Percentiles rank a stretch among this genome's conserved stretches.
Evolutionary conservation across 2,113 vertebrate species (phyloP).

Genomic region (Aptenodytes patagonicus): DNA sequence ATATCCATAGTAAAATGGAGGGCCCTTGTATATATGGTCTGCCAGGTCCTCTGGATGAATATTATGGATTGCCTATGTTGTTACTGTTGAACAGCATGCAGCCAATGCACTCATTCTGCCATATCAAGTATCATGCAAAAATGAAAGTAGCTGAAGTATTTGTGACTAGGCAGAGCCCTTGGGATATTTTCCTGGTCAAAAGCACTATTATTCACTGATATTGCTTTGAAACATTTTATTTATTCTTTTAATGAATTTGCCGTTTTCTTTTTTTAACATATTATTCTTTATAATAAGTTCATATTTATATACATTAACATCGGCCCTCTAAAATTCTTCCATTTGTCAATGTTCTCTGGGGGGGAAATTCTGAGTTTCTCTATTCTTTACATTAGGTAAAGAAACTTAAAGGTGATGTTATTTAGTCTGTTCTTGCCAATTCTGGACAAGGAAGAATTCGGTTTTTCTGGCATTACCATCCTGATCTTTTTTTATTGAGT

Average conservation of each 20-base stretch:
- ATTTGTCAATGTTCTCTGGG: neutral
- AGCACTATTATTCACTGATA: neutral
- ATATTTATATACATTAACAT: neutral
- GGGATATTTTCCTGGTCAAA: neutral
- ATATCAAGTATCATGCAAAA: neutral
- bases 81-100: neutral
- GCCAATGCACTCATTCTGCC: neutral
- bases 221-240: neutral
- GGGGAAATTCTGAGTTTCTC: neutral
- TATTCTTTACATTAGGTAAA: neutral
- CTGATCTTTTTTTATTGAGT: neutral
- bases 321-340: neutral
- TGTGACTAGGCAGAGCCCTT: neutral
- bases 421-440: neutral
- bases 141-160: neutral
- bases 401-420: neutral
- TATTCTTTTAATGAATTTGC: neutral
- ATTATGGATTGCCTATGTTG: neutral
- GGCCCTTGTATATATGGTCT: neutral
- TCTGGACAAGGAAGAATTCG: neutral
- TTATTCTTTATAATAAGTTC: neutral
- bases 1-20: neutral
- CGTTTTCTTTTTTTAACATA: neutral
- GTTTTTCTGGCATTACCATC: neutral
- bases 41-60: neutral